Conservation (phyloP, 2,888 invertebrate species). For the Polia nebulosa region DNA sequence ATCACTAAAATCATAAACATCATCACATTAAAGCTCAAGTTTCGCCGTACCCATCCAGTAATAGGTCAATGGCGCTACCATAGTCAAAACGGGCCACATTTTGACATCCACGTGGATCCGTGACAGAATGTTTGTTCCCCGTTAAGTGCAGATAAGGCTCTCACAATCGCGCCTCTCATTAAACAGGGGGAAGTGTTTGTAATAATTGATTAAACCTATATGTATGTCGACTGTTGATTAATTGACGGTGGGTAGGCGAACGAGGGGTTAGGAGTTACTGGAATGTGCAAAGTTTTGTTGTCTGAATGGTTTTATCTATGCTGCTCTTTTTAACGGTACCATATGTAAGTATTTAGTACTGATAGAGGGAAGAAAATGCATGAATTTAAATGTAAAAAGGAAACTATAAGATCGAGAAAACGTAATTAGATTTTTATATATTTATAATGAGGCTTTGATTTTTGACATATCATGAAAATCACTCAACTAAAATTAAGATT, state of each 20-base stretch:
- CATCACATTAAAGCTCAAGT: too few species aligned
- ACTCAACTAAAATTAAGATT: too few species aligned
- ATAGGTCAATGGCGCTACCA: constrained; percentile 1
- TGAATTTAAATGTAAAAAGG: too few species aligned
- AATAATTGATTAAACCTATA: constrained; percentile 82
- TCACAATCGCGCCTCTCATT: constrained; percentile 75
- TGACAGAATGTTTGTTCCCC: constrained; percentile 61
- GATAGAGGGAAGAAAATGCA: not conserved
- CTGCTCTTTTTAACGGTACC: not conserved
- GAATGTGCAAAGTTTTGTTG: constrained; percentile 31
- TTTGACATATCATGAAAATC: too few species aligned
- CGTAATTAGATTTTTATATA: too few species aligned
- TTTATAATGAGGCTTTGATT: too few species aligned
- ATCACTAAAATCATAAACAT: not conserved
- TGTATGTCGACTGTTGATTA: constrained; percentile 69
- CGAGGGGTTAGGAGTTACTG: constrained; percentile 21
- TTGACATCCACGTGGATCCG: constrained; percentile 52
- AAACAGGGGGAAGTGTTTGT: constrained; percentile 78
- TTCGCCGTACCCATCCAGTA: constrained; percentile 1
- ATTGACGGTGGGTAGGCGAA: constrained; percentile 55
- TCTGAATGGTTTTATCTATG: not conserved
- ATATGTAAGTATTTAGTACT: not conserved
- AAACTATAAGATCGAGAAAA: too few species aligned
- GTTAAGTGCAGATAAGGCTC: constrained; percentile 75
- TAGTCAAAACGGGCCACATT: constrained; percentile 39